These are phyloP conservation scores for Odontocolon sp. DNA, from an alignment of 2,888 invertebrate species.

Conservation along the genomic window DNA sequence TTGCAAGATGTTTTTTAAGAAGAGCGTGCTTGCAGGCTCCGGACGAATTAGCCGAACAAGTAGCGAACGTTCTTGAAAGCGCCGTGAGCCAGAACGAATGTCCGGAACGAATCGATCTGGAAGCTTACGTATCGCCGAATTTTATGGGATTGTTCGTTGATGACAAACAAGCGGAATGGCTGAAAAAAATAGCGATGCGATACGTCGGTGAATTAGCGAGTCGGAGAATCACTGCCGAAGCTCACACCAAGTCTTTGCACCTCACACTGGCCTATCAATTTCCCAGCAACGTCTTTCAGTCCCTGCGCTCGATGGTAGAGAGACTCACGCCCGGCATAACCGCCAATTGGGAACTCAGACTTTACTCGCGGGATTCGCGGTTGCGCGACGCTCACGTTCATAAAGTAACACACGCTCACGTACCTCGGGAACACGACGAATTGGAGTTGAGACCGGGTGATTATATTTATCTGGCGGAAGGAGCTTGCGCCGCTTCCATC, in stretches of 20 bases:
- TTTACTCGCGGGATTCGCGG: slow-evolving; percentile 93
- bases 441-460: slow-evolving; percentile 93
- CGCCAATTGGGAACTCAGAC: slow-evolving; percentile 91
- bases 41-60: slow-evolving; percentile 87
- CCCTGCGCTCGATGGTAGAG: slow-evolving; percentile 88
- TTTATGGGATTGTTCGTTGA: slow-evolving; percentile 96
- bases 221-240: slow-evolving; percentile 88
- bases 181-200: slow-evolving; percentile 89
- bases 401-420: slow-evolving; percentile 90
- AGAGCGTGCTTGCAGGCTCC: slow-evolving; percentile 84
- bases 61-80: slow-evolving; percentile 87
- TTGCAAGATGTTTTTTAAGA: slow-evolving; percentile 23
- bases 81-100: slow-evolving; percentile 88
- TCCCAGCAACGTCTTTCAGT: slow-evolving; percentile 86
- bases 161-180: slow-evolving; percentile 90
- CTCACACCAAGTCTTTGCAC: slow-evolving; percentile 92
- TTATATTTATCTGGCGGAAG: slow-evolving; percentile 90
- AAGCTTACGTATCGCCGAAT: slow-evolving; percentile 92
- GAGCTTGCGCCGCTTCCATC: slow-evolving; percentile 87
- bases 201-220: slow-evolving; percentile 91
- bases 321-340: slow-evolving; percentile 84
- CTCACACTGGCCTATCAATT: slow-evolving; percentile 95
- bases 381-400: slow-evolving; percentile 86
- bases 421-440: slow-evolving; percentile 90
- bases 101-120: slow-evolving; percentile 84